phyloP scores from a whole-genome alignment of 2,888 invertebrate species.

The Tachina fera region DNA sequence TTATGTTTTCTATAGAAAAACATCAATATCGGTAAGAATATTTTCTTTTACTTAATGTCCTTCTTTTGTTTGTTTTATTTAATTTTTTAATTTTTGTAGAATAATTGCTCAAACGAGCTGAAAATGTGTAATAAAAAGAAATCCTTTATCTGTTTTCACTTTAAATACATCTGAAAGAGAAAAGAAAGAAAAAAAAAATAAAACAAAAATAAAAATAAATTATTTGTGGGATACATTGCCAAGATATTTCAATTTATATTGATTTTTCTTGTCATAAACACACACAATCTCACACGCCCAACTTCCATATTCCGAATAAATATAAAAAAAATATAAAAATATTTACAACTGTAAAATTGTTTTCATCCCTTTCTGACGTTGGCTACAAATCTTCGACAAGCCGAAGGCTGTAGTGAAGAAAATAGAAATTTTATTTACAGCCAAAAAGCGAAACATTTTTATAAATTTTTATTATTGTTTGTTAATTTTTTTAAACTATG shows the following conservation, averaged over 20 bases:
- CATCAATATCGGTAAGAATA: no score
- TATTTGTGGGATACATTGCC: not conserved
- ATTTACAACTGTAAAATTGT: not conserved
- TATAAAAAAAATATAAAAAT: not conserved
- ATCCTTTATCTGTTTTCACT: not conserved
- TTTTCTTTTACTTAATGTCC: no score
- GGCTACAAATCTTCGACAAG: not conserved
- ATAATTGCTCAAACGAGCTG: not conserved
- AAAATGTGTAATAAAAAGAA: not conserved
- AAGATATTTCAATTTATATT: conserved; percentile 41
- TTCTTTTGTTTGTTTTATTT: no score
- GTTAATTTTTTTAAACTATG: conserved; percentile 24
- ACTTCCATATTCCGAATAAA: not conserved
- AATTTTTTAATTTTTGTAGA: no score
- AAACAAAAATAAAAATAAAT: not conserved
- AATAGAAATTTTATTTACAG: not conserved
- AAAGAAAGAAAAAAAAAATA: not conserved
- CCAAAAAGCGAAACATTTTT: not conserved
- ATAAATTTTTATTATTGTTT: not conserved
- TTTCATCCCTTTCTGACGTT: not conserved
- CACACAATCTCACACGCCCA: not conserved
- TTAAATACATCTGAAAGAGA: not conserved
- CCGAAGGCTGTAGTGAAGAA: not conserved
- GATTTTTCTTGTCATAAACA: conserved; percentile 35
- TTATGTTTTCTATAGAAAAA: no score